Conservation (phyloP, 2,113 vertebrate genomes). For the Pangasianodon gigas region DNA sequence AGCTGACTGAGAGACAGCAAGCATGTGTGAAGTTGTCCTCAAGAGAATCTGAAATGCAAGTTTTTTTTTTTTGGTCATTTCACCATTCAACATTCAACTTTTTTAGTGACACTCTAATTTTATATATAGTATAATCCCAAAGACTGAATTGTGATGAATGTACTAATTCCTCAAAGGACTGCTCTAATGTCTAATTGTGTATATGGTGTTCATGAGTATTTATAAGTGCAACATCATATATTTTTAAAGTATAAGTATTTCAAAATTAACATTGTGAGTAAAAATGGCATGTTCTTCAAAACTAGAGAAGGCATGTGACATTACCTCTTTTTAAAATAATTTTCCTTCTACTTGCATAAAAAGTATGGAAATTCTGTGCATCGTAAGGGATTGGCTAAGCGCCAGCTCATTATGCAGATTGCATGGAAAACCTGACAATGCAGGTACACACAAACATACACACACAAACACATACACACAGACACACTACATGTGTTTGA, state of each 20-base stretch:
- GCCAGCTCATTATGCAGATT: slow-evolving; percentile 27
- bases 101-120: neutral
- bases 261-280: neutral
- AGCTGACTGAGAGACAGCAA: neutral
- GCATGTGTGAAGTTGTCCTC: neutral
- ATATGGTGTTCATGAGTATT: neutral
- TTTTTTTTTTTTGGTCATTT: neutral
- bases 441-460: neutral
- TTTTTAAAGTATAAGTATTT: neutral
- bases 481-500: slow-evolving; percentile 3
- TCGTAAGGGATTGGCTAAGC: slow-evolving; percentile 32
- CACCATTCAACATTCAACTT: neutral
- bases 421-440: slow-evolving; percentile 20
- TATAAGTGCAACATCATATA: no score
- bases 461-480: neutral
- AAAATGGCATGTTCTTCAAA: neutral
- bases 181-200: neutral
- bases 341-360: neutral
- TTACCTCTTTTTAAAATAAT: neutral
- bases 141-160: neutral
- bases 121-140: neutral
- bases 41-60: neutral
- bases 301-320: neutral
- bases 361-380: neutral
- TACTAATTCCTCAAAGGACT: neutral